Percentiles rank a stretch among this genome's conserved stretches.
phyloP scores from a whole-genome alignment of 2,888 invertebrate species.

The Dyspetes luteomarginatus region DNA sequence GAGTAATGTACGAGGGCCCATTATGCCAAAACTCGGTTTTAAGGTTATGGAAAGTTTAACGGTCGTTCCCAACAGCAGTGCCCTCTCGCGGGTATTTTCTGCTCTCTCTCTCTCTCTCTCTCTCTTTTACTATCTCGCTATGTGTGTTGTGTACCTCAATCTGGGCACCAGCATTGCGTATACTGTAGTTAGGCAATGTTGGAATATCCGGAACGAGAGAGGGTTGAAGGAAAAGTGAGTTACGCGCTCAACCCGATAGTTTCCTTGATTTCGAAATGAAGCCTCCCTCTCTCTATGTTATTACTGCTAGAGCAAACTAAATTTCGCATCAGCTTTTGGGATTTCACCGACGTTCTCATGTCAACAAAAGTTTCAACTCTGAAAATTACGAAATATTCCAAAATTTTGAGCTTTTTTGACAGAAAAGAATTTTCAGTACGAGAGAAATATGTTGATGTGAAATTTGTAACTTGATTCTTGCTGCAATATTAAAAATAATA shows the following conservation, averaged over 20 bases:
- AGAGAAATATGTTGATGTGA: background rate
- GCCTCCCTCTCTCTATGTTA: background rate
- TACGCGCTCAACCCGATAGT: slow-evolving; percentile 21
- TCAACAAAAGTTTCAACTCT: slow-evolving; percentile 1
- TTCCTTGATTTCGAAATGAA: slow-evolving; percentile 46
- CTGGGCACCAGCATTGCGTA: background rate
- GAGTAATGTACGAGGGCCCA: slow-evolving; percentile 53
- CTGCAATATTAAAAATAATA: too few species aligned
- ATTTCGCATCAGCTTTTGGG: slow-evolving; percentile 29
- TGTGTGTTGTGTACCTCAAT: slow-evolving; percentile 1
- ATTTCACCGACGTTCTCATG: slow-evolving; percentile 4
- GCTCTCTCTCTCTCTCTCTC: background rate
- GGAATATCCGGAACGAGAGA: slow-evolving; percentile 16
- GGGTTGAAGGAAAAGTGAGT: slow-evolving; percentile 43
- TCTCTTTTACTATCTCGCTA: background rate
- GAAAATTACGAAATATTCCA: slow-evolving; percentile 1
- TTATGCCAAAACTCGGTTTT: slow-evolving; percentile 56
- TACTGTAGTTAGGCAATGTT: slow-evolving; percentile 21
- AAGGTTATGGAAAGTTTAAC: slow-evolving; percentile 60
- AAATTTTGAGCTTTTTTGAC: too few species aligned
- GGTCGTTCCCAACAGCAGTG: slow-evolving; percentile 19
- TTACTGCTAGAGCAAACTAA: slow-evolving; percentile 18
- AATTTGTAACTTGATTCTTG: too few species aligned
- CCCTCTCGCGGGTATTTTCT: background rate
- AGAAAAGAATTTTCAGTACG: background rate